A percentile compares a stretch with the other conserved stretches of the same genome.
These are phyloP conservation scores for Archaeoteleia sp. DNA, from an alignment of 2,888 invertebrate species.

Conservation along the genomic window DNA sequence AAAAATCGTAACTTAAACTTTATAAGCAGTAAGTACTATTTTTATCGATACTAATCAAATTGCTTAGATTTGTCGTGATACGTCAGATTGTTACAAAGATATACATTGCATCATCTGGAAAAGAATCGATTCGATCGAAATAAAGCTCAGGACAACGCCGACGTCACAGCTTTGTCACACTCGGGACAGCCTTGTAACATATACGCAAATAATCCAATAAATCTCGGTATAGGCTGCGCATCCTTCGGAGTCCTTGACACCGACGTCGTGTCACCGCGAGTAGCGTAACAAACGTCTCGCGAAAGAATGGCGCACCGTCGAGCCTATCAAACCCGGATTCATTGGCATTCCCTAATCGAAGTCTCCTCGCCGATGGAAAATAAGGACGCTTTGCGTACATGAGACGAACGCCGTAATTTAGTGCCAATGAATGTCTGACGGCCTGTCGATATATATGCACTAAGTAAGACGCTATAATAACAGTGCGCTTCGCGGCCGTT, in stretches of 20 bases:
- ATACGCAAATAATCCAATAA: slow-evolving; percentile 72
- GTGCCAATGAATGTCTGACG: slow-evolving; percentile 32
- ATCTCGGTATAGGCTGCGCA: slow-evolving; percentile 64
- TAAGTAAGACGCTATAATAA: slow-evolving; percentile 27
- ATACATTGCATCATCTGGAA: no score
- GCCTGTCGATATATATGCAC: slow-evolving; percentile 26
- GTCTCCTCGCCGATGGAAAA: slow-evolving; percentile 22
- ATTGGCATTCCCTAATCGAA: slow-evolving; percentile 56
- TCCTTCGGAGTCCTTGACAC: slow-evolving; percentile 67
- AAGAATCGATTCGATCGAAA: not conserved
- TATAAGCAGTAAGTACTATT: no score
- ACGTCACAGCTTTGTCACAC: slow-evolving; percentile 45
- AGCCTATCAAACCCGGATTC: slow-evolving; percentile 54
- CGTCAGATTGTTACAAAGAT: no score
- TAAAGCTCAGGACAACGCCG: slow-evolving; percentile 2
- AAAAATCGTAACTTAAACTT: no score
- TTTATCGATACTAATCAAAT: no score
- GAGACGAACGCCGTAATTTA: slow-evolving; percentile 14
- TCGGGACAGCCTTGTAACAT: slow-evolving; percentile 69
- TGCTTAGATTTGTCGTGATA: no score
- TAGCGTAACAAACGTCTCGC: slow-evolving; percentile 18
- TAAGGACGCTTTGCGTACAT: slow-evolving; percentile 21
- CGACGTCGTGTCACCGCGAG: slow-evolving; percentile 58
- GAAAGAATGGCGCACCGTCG: slow-evolving; percentile 8
- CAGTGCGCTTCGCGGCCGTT: slow-evolving; percentile 31